Evolutionary conservation across 2,888 invertebrate species (phyloP).

Genomic region (Marasmarcha lunaedactyla): DNA sequence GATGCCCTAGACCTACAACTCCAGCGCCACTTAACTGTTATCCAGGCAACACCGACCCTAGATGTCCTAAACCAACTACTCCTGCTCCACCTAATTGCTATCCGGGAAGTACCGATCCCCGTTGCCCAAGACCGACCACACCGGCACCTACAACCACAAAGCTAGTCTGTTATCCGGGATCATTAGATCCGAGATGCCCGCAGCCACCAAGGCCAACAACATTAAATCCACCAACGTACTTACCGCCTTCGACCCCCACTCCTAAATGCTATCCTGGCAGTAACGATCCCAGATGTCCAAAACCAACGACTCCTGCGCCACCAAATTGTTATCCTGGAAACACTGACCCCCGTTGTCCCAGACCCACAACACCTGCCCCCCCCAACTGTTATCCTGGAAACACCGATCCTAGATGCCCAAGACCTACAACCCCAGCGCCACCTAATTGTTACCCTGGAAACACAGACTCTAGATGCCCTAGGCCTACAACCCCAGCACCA

Average conservation of each 20-base stretch:
- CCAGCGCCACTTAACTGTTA: conserved; percentile 12
- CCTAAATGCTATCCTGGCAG: conserved; percentile 30
- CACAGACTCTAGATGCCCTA: conserved; percentile 29
- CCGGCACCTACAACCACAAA: conserved; percentile 24
- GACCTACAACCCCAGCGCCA: conserved; percentile 12
- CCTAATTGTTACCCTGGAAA: conserved; percentile 31
- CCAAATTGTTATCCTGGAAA: conserved; percentile 30
- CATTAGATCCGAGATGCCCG: conserved; percentile 24
- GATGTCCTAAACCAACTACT: conserved; percentile 20
- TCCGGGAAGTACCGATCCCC: conserved; percentile 17
- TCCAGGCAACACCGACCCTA: conserved; percentile 29
- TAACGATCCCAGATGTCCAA: conserved; percentile 26
- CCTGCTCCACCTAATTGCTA: conserved; percentile 13
- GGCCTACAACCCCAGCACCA: conserved; percentile 20
- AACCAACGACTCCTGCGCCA: conserved; percentile 14
- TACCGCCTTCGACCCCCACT: conserved; percentile 20
- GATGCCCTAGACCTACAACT: conserved; percentile 23
- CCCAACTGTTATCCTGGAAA: conserved; percentile 15
- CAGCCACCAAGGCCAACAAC: conserved; percentile 23
- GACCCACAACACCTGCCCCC: conserved; percentile 26
- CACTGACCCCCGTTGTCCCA: conserved; percentile 22
- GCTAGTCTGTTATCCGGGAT: conserved; percentile 25
- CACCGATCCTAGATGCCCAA: conserved; percentile 33
- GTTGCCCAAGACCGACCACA: conserved; percentile 12
- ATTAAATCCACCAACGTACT: conserved; percentile 19